Conservation (phyloP, 2,888 invertebrate genomes). For the Linnaemya tessellans region DNA sequence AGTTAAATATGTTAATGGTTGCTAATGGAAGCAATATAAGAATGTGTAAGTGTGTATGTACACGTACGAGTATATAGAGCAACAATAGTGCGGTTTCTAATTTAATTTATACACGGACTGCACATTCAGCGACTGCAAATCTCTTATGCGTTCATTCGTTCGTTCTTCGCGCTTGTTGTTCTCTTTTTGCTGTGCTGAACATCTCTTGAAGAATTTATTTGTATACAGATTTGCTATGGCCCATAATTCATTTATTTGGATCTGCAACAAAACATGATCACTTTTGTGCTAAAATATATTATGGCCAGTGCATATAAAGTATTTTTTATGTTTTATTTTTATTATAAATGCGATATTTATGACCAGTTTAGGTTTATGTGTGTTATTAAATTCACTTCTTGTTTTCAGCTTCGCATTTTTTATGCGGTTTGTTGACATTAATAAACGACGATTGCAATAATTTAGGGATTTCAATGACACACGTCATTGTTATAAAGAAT, state of each 20-base stretch:
- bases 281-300: conserved; percentile 30
- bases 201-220: conserved; percentile 68
- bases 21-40: no score
- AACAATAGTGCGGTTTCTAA: no score
- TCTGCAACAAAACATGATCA: conserved; percentile 40
- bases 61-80: no score
- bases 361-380: conserved; percentile 10
- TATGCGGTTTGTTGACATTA: conserved; percentile 73
- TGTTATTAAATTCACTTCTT: conserved; percentile 54
- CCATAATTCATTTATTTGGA: conserved; percentile 79
- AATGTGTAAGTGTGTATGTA: no score
- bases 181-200: neutral
- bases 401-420: conserved; percentile 67
- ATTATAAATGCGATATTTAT: conserved; percentile 38
- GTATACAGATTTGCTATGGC: conserved; percentile 80
- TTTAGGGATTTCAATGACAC: conserved; percentile 82
- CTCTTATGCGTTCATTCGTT: neutral
- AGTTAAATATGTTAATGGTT: no score
- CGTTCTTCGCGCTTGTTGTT: neutral
- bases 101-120: no score
- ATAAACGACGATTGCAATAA: conserved; percentile 79
- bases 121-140: conserved; percentile 6
- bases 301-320: neutral
- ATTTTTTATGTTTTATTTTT: conserved; percentile 29
- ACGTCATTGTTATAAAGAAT: conserved; percentile 76